Conservation (phyloP, 2,113 vertebrate species). For the Rhynchomys soricoides region DNA sequence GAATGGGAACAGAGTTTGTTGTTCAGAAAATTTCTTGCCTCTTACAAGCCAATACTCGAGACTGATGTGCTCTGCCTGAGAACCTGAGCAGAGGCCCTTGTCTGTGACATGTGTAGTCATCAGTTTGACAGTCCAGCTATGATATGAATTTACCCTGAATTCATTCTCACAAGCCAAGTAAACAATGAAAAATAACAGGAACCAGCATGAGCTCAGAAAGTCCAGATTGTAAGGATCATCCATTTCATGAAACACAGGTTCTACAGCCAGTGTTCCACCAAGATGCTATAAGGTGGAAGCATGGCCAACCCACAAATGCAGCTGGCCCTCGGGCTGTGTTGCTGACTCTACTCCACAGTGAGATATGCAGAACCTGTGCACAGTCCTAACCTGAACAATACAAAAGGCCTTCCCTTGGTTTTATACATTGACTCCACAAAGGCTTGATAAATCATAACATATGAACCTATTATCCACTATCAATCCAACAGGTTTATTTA, state of each 20-base stretch:
- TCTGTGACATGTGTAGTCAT: not conserved
- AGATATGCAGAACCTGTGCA: not conserved
- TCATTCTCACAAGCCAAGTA: not conserved
- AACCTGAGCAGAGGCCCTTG: not conserved
- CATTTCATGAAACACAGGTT: not conserved
- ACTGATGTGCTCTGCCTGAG: not conserved
- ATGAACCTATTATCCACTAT: not conserved
- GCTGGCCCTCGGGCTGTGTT: not conserved
- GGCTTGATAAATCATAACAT: not conserved
- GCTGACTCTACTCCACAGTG: not conserved
- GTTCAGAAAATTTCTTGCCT: not conserved
- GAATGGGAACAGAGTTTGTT: not conserved
- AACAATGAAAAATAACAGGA: not conserved
- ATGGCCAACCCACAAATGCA: fast-evolving
- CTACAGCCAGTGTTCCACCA: not conserved
- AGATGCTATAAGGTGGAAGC: too few species aligned
- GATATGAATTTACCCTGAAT: not conserved
- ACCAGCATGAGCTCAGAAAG: not conserved
- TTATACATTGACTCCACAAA: not conserved
- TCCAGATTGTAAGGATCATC: not conserved
- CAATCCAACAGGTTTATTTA: not conserved
- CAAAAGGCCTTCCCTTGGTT: not conserved
- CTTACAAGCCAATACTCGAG: not conserved
- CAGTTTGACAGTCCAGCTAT: not conserved
- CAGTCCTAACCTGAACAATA: not conserved